Conservation (phyloP, 35 echinoderm and acorn worm genomes). For the Chiridota heheva region DNA sequence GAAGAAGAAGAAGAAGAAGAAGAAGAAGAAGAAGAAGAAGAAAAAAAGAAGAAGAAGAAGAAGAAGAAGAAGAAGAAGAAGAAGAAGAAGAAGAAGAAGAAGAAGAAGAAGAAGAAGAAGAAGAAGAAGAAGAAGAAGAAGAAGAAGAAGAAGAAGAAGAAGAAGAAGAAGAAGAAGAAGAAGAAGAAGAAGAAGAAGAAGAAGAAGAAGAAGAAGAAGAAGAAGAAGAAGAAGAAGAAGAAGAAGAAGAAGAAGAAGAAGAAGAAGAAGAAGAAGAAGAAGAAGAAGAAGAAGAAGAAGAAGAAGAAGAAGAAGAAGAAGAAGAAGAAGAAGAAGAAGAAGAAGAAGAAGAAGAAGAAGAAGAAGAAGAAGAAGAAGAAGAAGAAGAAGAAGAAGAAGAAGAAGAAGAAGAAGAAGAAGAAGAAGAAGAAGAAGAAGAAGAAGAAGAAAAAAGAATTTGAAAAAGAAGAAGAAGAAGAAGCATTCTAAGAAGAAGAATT, state of each 20-base stretch:
- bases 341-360: background rate
- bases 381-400: background rate
- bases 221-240: background rate
- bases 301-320: background rate
- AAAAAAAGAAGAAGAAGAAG: background rate
- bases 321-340: background rate
- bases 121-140: background rate
- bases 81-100: background rate
- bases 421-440: background rate
- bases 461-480: background rate
- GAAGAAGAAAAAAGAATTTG: background rate
- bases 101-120: background rate
- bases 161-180: background rate
- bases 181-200: background rate
- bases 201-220: background rate
- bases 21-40: background rate
- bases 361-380: background rate
- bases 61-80: constrained; percentile 4
- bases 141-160: background rate
- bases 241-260: background rate
- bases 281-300: background rate
- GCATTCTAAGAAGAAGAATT: background rate
- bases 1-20: background rate
- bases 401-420: background rate
- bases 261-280: background rate